phyloP scores from a whole-genome alignment of 2,113 vertebrate species.

The Bubo scandiacus region DNA sequence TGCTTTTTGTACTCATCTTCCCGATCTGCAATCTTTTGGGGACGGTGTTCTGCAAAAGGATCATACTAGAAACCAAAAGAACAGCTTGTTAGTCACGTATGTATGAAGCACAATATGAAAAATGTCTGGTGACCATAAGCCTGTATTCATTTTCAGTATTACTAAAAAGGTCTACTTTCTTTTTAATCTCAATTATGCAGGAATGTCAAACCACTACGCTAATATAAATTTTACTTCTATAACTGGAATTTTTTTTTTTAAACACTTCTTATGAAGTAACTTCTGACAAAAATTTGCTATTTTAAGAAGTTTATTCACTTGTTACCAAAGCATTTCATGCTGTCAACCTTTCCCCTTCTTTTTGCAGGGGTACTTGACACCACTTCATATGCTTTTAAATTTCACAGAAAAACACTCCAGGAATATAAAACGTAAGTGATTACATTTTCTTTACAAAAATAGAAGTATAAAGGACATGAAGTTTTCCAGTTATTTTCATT shows the following conservation, averaged over 20 bases:
- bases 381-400: background rate
- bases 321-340: background rate
- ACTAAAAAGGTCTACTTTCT: background rate
- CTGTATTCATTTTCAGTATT: background rate
- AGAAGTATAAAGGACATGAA: background rate
- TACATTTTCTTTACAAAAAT: background rate
- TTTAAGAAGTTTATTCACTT: background rate
- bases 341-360: background rate
- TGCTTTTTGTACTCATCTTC: slow-evolving; percentile 98
- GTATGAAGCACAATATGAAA: background rate
- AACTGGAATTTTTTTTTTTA: background rate
- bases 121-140: background rate
- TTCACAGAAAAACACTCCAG: background rate
- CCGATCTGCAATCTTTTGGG: slow-evolving; percentile 94
- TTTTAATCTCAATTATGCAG: background rate
- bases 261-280: background rate
- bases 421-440: background rate
- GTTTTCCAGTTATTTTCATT: background rate
- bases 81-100: background rate
- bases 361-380: background rate
- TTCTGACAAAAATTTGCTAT: background rate
- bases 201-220: background rate
- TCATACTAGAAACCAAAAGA: slow-evolving; percentile 82
- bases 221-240: background rate
- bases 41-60: slow-evolving; percentile 95